These are phyloP conservation scores for Athrips mouffetella DNA, from an alignment of 2,888 invertebrate genomes.

Conservation along the genomic window DNA sequence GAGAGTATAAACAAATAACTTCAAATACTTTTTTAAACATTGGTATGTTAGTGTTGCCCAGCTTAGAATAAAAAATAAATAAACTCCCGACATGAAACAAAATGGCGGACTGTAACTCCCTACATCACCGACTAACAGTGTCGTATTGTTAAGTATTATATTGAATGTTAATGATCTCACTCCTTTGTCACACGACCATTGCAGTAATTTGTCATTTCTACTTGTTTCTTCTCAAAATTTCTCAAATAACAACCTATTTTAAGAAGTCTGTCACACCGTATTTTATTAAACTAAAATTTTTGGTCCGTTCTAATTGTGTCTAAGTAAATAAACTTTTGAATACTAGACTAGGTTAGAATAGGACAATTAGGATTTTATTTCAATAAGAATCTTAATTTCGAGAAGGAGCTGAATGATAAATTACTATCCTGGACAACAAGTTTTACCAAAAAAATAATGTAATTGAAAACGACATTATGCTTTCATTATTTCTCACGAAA, in stretches of 20 bases:
- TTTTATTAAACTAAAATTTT: too few relatives aligned
- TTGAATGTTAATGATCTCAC: conserved; percentile 75
- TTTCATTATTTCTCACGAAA: conserved; percentile 42
- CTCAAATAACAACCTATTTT: neutral
- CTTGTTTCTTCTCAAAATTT: conserved; percentile 8
- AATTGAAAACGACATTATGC: conserved; percentile 36
- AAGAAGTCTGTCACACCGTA: too few relatives aligned
- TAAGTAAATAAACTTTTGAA: neutral
- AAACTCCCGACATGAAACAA: too few relatives aligned
- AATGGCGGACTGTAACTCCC: conserved; percentile 11
- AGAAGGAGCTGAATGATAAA: conserved; percentile 40
- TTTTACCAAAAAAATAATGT: conserved; percentile 61
- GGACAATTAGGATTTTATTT: neutral
- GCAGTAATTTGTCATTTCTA: conserved; percentile 51
- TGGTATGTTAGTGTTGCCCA: neutral
- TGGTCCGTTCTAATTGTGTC: too few relatives aligned
- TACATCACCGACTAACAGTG: conserved; percentile 52
- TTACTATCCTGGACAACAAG: conserved; percentile 52
- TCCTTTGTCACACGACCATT: conserved; percentile 66
- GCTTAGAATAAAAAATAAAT: too few relatives aligned
- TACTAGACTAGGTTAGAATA: neutral
- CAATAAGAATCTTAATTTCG: conserved; percentile 1
- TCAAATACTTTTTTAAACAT: too few relatives aligned
- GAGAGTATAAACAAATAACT: too few relatives aligned
- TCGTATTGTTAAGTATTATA: conserved; percentile 73